phyloP scores from a whole-genome alignment of 2,888 invertebrate species.

The Gastracanthus pulcherrimus region DNA sequence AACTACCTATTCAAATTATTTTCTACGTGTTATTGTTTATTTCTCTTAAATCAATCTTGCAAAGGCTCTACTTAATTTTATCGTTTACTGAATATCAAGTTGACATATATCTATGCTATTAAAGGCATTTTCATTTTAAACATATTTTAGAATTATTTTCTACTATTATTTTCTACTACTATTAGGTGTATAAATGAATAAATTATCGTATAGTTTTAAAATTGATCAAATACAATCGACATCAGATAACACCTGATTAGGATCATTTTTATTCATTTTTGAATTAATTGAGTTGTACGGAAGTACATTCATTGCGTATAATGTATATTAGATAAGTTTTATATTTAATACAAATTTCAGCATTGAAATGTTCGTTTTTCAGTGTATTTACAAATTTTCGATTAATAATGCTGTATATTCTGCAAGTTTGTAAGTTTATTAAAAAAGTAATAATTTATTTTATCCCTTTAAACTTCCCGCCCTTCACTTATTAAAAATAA shows the following conservation, averaged over 20 bases:
- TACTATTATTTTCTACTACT: background rate
- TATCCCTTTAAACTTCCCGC: no score
- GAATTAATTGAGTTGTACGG: background rate
- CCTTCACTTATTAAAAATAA: no score
- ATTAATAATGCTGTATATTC: no score
- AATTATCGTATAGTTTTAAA: background rate
- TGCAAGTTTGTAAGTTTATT: no score
- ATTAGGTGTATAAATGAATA: background rate
- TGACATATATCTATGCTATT: background rate
- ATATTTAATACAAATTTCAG: background rate
- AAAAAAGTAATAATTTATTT: no score
- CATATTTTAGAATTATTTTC: background rate
- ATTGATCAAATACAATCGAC: background rate
- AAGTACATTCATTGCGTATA: background rate
- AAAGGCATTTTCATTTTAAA: background rate
- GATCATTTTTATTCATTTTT: background rate
- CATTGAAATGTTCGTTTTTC: background rate
- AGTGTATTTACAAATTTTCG: no score
- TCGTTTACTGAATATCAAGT: no score
- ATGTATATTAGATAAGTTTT: background rate
- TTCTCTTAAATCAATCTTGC: no score
- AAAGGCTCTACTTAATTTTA: no score
- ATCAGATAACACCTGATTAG: background rate
- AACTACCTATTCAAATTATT: no score
- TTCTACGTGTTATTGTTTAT: no score